Evolutionary conservation across 2,113 vertebrate species (phyloP).

Genomic region (Petaurus breviceps): DNA sequence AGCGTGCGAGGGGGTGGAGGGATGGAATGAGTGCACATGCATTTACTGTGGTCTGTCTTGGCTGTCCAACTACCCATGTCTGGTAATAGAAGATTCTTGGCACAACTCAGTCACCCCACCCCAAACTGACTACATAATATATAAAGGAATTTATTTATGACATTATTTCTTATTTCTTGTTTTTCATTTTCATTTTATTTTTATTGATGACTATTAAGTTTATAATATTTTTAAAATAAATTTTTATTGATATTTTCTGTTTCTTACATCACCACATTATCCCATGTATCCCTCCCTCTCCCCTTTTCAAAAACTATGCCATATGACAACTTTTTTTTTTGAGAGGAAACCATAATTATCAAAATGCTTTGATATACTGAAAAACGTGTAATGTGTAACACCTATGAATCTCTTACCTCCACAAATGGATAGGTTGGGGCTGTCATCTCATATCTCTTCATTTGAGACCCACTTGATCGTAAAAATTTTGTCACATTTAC

Average conservation of each 20-base stretch:
- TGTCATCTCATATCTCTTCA: background rate
- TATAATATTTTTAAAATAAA: background rate
- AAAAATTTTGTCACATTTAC: background rate
- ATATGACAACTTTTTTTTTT: background rate
- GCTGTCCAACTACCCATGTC: background rate
- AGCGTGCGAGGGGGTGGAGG: background rate
- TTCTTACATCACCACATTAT: background rate
- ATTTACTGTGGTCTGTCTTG: background rate
- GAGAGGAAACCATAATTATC: background rate
- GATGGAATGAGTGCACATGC: background rate
- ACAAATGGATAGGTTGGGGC: background rate
- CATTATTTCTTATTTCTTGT: background rate
- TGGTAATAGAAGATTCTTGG: background rate
- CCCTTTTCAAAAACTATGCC: background rate
- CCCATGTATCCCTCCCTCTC: background rate
- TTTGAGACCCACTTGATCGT: background rate
- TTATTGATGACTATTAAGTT: background rate
- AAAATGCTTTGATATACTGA: background rate
- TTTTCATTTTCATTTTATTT: background rate
- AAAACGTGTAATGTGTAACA: background rate
- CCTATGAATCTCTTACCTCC: background rate
- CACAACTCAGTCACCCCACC: background rate
- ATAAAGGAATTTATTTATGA: background rate
- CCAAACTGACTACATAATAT: background rate
- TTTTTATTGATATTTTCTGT: background rate